A percentile compares a stretch with the other conserved stretches of the same genome.
Evolutionary conservation across 2,888 invertebrate genomes (phyloP).

Genomic region (Melanostoma mellinum): DNA sequence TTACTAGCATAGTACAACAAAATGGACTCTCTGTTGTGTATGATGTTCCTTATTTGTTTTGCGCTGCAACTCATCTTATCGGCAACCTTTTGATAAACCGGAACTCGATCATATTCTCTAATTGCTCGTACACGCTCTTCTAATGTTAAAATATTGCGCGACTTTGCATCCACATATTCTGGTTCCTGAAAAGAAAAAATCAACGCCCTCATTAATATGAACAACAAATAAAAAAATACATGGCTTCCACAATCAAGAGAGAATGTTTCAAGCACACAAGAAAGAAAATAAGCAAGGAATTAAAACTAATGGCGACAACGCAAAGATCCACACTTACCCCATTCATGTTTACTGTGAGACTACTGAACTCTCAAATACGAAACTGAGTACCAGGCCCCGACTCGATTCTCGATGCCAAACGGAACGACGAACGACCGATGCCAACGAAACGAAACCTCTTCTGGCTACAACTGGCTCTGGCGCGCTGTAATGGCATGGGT

Average conservation of each 20-base stretch:
- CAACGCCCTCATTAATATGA: constrained; percentile 25
- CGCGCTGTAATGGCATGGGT: neutral
- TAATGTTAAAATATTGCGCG: constrained; percentile 75
- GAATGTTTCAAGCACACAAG: constrained; percentile 9
- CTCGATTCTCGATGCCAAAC: neutral
- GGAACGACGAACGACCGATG: neutral
- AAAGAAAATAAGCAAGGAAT: constrained; percentile 1
- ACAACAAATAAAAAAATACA: neutral
- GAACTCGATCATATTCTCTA: constrained; percentile 78
- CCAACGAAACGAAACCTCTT: constrained; percentile 35
- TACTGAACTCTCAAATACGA: constrained; percentile 68
- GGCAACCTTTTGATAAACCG: constrained; percentile 80
- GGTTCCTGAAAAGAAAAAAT: constrained; percentile 56
- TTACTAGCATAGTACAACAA: constrained; percentile 77
- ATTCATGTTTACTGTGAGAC: constrained; percentile 73
- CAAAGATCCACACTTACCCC: constrained; percentile 72
- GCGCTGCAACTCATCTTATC: constrained; percentile 80
- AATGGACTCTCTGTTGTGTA: constrained; percentile 78
- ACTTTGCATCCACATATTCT: constrained; percentile 44
- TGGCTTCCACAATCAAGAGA: constrained; percentile 5
- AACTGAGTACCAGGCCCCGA: constrained; percentile 58
- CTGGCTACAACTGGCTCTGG: constrained; percentile 42
- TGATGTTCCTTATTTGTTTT: constrained; percentile 80
- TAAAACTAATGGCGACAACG: constrained; percentile 42
- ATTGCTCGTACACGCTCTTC: constrained; percentile 79